A percentile compares a stretch with the other conserved stretches of the same genome.
These are phyloP conservation scores for Acleris laterana DNA, from an alignment of 2,888 invertebrate species.

Conservation along the genomic window DNA sequence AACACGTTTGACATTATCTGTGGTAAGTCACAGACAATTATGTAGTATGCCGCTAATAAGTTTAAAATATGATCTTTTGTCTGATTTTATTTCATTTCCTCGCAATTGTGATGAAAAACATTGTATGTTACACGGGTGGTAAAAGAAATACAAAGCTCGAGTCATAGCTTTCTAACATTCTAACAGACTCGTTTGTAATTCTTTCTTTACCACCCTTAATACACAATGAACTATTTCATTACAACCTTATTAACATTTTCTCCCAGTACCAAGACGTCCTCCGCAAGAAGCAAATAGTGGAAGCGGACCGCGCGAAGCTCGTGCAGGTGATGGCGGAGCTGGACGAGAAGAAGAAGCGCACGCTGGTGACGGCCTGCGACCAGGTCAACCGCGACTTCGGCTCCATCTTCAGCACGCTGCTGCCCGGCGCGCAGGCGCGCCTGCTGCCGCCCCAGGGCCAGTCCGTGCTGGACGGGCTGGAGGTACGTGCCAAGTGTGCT, in stretches of 20 bases:
- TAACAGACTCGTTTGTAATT: too few relatives aligned
- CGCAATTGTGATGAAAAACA: too few relatives aligned
- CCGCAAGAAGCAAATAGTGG: conserved; percentile 88
- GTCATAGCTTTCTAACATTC: too few relatives aligned
- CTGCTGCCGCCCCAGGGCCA: conserved; percentile 91
- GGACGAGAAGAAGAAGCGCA: conserved; percentile 95
- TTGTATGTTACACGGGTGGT: too few relatives aligned
- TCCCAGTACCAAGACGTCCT: conserved; percentile 87
- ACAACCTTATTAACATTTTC: conserved; percentile 3
- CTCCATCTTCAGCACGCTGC: conserved; percentile 94
- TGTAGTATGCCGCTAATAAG: too few relatives aligned
- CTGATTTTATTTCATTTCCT: too few relatives aligned
- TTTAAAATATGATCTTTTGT: too few relatives aligned
- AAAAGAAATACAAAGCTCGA: too few relatives aligned
- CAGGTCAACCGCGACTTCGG: conserved; percentile 90
- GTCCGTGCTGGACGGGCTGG: conserved; percentile 93
- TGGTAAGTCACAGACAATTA: too few relatives aligned
- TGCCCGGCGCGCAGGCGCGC: conserved; percentile 95
- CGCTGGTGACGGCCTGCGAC: conserved; percentile 92
- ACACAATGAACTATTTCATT: too few relatives aligned
- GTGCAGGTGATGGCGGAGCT: conserved; percentile 92
- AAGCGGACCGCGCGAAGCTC: conserved; percentile 89
- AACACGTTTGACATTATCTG: too few relatives aligned
- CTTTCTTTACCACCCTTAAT: too few relatives aligned
- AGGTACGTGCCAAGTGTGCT: conserved; percentile 77